Conservation (phyloP, 2,113 vertebrate genomes). For the Lophura nycthemera region DNA sequence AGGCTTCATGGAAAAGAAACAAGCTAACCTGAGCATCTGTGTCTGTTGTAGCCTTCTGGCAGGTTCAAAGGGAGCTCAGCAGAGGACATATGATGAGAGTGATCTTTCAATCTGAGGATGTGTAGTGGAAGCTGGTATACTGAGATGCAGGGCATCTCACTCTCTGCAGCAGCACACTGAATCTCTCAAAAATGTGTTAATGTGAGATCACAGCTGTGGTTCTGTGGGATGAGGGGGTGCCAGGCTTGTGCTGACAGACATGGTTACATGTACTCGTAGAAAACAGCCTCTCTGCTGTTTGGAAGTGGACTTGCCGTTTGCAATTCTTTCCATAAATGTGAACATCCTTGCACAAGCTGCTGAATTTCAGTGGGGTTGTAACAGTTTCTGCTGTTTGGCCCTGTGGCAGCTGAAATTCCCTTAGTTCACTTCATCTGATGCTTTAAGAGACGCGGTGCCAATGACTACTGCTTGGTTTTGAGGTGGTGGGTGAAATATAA, state of each 20-base stretch:
- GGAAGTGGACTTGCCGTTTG: not conserved
- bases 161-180: not conserved
- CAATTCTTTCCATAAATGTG: not conserved
- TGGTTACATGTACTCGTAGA: not conserved
- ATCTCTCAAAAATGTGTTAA: not conserved
- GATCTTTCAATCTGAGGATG: not conserved
- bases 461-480: not conserved
- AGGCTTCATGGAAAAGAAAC: not conserved
- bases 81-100: not conserved
- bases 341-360: not conserved
- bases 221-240: not conserved
- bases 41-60: not conserved
- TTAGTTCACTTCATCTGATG: not conserved
- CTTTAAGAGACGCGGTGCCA: not conserved
- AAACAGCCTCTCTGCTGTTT: rapidly evolving
- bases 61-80: not conserved
- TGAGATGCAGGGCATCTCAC: not conserved
- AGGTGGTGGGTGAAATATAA: not conserved
- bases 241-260: not conserved
- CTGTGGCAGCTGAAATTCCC: not conserved
- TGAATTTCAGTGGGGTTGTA: not conserved
- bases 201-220: not conserved
- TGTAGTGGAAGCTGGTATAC: rapidly evolving
- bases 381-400: not conserved
- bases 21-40: not conserved